Evolutionary conservation across 2,113 vertebrate genomes (phyloP).

Genomic region (Hippotragus niger): DNA sequence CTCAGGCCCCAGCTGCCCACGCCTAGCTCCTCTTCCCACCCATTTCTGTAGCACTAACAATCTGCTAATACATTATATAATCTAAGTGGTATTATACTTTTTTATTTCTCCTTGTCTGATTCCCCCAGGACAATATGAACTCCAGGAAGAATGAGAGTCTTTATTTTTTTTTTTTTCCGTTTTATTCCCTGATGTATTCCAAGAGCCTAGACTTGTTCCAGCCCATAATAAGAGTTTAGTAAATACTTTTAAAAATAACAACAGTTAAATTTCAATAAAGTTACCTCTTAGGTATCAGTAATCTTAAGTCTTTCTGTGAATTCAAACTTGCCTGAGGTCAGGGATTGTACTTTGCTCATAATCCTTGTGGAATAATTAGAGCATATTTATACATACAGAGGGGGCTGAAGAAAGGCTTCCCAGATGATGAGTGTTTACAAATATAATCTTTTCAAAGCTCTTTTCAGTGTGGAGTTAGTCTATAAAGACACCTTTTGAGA

Average conservation of each 20-base stretch:
- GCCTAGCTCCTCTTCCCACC: background rate
- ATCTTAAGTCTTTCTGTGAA: background rate
- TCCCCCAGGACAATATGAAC: background rate
- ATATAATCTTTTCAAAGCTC: constrained; percentile 18
- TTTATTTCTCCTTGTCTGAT: background rate
- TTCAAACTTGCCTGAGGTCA: background rate
- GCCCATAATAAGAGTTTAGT: background rate
- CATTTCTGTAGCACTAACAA: background rate
- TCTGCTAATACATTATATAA: background rate
- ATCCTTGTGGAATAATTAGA: background rate
- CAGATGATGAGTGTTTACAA: constrained; percentile 12
- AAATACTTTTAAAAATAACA: background rate
- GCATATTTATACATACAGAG: background rate
- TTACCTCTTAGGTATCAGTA: background rate
- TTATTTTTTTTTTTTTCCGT: background rate
- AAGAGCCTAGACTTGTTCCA: background rate
- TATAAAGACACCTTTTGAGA: constrained; percentile 11
- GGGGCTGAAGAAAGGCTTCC: background rate
- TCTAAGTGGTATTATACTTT: background rate
- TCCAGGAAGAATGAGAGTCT: background rate
- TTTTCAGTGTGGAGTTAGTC: background rate
- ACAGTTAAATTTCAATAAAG: background rate
- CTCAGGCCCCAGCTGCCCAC: no score
- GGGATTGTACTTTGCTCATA: background rate
- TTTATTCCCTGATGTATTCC: background rate